A percentile compares a stretch with the other conserved stretches of the same genome.
Conservation (phyloP, 2,113 vertebrate genomes). For the Aspiorhynchus laticeps region DNA sequence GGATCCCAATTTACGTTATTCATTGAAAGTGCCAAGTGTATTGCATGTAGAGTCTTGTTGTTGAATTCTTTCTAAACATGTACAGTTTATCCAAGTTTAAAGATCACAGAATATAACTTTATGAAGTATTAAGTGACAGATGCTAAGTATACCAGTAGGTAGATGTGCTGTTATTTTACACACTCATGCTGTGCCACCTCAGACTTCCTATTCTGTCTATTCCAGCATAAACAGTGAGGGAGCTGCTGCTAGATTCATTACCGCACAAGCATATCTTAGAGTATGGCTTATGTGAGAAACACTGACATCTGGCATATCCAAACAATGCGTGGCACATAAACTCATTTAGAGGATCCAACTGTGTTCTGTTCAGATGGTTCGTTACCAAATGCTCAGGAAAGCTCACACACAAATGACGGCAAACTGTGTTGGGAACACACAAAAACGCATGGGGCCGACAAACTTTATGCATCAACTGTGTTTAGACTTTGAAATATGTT, state of each 20-base stretch:
- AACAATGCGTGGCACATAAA: slow-evolving; percentile 30
- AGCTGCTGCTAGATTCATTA: slow-evolving; percentile 42
- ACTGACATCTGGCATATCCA: slow-evolving; percentile 50
- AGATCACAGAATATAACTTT: neutral
- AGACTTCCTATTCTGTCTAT: slow-evolving; percentile 8
- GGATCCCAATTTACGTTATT: neutral
- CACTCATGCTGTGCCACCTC: neutral
- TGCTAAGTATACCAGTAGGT: slow-evolving; percentile 24
- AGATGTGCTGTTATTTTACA: slow-evolving; percentile 11
- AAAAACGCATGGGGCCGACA: neutral
- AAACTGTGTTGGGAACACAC: slow-evolving; percentile 30
- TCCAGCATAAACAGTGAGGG: slow-evolving; percentile 17
- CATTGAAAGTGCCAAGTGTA: neutral
- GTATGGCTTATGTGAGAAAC: slow-evolving; percentile 37
- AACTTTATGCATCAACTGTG: slow-evolving; percentile 8
- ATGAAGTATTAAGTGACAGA: slow-evolving; percentile 16
- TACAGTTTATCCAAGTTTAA: neutral
- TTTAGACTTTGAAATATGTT: slow-evolving; percentile 25
- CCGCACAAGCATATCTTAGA: slow-evolving; percentile 21
- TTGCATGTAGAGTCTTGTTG: neutral
- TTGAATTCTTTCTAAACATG: neutral
- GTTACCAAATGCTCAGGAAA: slow-evolving; percentile 36
- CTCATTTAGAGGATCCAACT: slow-evolving; percentile 51
- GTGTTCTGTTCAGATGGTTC: slow-evolving; percentile 48
- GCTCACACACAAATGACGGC: slow-evolving; percentile 17